Evolutionary conservation across 2,888 invertebrate species (phyloP), one percentile per base, ranked within the genome.

Genomic region (Callyntrura sp.): DNA sequence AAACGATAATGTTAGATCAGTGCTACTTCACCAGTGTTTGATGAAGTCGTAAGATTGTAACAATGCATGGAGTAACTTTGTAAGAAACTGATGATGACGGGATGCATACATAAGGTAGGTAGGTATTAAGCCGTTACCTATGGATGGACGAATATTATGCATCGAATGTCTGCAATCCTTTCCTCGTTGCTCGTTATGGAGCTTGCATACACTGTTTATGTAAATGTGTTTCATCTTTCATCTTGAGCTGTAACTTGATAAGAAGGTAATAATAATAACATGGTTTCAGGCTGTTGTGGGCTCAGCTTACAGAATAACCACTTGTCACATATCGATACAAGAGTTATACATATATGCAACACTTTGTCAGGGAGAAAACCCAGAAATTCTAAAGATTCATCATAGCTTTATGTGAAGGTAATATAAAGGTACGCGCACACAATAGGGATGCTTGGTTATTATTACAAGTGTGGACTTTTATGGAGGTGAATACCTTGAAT

Each of bases 401-500:
- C 55, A 17, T 35, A 51, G 65, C 78, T 86, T 78, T 48, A 76
- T 76, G 45, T 14, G 28, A 55, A 79, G 76, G 48, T 23, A 25
- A n/a, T 12, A 48, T 51, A 35, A 43, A 70, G 5, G 73, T 9
- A 60, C 73, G 55, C 51, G 55, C 51, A n/a, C n/a, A 14, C 51
- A 14, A 76, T 35, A 35, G 8, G 12, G 1, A 28, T 55, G n/a
- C 23, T 28, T 25, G 12, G 25, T 20, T 57, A 85, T 76, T 76
- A 55, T 76, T 73, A 73, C 73, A 43, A 73, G 25, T 51, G 76
- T 62, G 28, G 60, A 45, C 83, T 68, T 81, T 68, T 68, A 83
- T 48, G 83, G 65, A 65, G n/a, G 84, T 84, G 70, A 76, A 79
- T 86, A 79, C 86, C 86, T 88, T 88, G 60, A 82, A 11, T 60